Evolutionary conservation across 2,797 vertebrate genomes (phyloP), one percentile per base, ranked within the genome.

Genomic region (Takifugu rubripes): DNA sequence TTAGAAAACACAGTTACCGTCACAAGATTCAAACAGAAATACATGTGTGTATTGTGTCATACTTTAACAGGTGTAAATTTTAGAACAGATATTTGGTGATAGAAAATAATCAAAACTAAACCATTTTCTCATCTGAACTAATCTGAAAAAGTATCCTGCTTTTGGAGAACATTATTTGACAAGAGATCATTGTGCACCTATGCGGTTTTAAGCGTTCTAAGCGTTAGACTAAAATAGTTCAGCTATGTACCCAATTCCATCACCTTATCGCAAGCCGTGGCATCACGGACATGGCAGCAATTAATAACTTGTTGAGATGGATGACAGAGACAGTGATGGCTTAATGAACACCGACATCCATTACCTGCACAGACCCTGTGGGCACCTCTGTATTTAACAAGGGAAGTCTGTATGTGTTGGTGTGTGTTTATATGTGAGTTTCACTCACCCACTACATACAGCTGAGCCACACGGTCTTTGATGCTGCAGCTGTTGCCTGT

Each of bases 401-500:
- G 73, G 58, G 21, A 47, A 51, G 17, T 11, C 9, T 47, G 1
- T 24, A 8, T 47, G 6, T 5, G 45, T 24, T 16, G 52, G 48
- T 59, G 56, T 48, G 25, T 25, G 16, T 50, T 3, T n/a, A 46
- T 48, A 9, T 33, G 52, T 44, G 42, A 42, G 48, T 40, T 48
- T 15, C 24, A 75, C 95, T 89, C 87, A 99, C 97, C 96, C 64
- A 99, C 97, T 0, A 98, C 96, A 0, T 93, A 94, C 3, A 99
- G 94, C 74, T 92, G 93, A 31, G 94, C 94, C 60, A 92, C 91
- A 0, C 89, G 87, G 79, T 96, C 92, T 77, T 91, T 93, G 89
- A 99, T 98, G 89, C 91, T 94, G 87, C 97, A 99, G 88, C 92
- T 97, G 85, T 99, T 99, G 68, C 97, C 97, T 0, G 95, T 96